These are phyloP conservation scores for Sarotherodon lohbergeri DNA, from an alignment of 2,113 vertebrate genomes.

Conservation along the genomic window DNA sequence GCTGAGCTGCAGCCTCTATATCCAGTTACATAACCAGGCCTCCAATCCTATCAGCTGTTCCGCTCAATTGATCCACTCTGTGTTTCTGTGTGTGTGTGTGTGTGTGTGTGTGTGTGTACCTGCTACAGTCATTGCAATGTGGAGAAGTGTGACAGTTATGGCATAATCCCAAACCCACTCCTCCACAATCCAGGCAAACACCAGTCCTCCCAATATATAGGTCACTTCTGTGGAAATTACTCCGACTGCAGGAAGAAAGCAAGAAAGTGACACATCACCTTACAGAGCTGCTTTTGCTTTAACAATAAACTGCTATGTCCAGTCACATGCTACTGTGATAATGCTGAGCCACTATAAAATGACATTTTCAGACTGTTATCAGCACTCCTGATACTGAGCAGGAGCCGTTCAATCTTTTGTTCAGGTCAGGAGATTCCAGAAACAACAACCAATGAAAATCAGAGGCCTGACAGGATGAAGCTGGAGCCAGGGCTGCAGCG, in stretches of 20 bases:
- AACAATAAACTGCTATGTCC: not conserved
- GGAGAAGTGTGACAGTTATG: constrained; percentile 77
- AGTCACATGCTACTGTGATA: rapidly evolving
- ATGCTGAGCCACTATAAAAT: not conserved
- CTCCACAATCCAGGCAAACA: constrained; percentile 78
- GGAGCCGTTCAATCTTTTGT: not conserved
- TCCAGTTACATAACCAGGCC: constrained; percentile 27
- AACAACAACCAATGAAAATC: not conserved
- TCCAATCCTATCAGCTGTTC: constrained; percentile 41
- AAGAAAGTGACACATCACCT: not conserved
- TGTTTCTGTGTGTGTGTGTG: not conserved
- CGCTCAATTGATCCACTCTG: constrained; percentile 31
- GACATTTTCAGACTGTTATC: not conserved
- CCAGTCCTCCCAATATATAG: constrained; percentile 69
- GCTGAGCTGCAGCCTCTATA: not conserved
- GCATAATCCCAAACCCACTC: constrained; percentile 83
- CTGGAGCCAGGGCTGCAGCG: not conserved
- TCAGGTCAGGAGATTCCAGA: not conserved
- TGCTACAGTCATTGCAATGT: constrained; percentile 69
- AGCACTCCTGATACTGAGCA: not conserved
- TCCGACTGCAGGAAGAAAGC: constrained; percentile 48
- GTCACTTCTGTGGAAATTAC: constrained; percentile 78
- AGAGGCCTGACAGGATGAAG: not conserved
- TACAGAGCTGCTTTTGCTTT: not conserved
- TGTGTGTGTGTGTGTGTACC: constrained; percentile 48